phyloP scores from a whole-genome alignment of 2,888 invertebrate species.

The Phyllotreta striolata region DNA sequence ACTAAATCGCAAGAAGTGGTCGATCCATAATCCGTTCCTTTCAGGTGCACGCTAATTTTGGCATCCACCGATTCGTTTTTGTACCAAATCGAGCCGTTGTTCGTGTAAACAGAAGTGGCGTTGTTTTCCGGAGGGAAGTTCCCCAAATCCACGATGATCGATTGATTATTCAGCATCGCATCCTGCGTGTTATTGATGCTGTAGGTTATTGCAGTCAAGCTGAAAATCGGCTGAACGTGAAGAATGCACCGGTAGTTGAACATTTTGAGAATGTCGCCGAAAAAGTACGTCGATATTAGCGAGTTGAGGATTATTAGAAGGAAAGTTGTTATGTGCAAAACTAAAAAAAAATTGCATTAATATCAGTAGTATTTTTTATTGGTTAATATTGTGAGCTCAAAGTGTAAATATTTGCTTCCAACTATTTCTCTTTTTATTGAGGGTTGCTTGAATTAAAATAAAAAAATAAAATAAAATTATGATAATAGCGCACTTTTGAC shows the following conservation, averaged over 20 bases:
- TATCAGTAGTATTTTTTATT: background rate
- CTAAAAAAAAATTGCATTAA: constrained; percentile 40
- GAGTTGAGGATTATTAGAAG: constrained; percentile 41
- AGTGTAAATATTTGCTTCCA: too few relatives aligned
- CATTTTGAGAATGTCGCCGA: constrained; percentile 44
- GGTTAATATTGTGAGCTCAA: too few relatives aligned
- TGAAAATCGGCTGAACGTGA: constrained; percentile 35
- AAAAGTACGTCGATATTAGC: constrained; percentile 44
- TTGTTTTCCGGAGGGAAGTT: background rate
- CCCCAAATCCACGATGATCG: background rate
- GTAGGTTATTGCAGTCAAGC: constrained; percentile 13
- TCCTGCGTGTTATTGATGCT: constrained; percentile 11
- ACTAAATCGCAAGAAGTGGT: constrained; percentile 46
- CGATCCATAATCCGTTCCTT: constrained; percentile 27
- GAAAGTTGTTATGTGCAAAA: constrained; percentile 42
- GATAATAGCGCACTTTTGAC: too few relatives aligned
- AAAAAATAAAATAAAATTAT: too few relatives aligned
- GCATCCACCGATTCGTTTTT: constrained; percentile 28
- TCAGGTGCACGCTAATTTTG: constrained; percentile 19
- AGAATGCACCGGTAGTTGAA: constrained; percentile 51
- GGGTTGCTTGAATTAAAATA: too few relatives aligned
- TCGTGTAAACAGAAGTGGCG: background rate
- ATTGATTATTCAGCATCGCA: background rate
- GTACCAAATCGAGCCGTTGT: constrained; percentile 24
- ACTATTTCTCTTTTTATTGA: background rate